A percentile compares a stretch with the other conserved stretches of the same genome.
Evolutionary conservation across 2,113 vertebrate genomes (phyloP).

Genomic region (Rynchops niger): DNA sequence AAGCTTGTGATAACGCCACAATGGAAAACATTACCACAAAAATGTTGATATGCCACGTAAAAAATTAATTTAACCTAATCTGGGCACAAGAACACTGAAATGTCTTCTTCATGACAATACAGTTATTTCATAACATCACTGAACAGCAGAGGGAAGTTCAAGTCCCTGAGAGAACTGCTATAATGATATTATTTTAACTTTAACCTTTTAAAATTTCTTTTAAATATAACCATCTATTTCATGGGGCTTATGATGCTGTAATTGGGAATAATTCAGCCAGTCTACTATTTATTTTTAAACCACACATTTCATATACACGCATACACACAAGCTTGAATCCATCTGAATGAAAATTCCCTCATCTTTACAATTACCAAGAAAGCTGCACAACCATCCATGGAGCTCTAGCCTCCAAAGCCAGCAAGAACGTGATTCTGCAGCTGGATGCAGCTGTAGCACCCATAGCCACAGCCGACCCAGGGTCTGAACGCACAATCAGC

Average conservation of each 20-base stretch:
- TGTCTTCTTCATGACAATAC: neutral
- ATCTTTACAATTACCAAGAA: neutral
- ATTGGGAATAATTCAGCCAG: neutral
- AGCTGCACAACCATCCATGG: neutral
- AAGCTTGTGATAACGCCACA: neutral
- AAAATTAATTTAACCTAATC: neutral
- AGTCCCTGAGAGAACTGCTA: neutral
- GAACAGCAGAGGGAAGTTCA: neutral
- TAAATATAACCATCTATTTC: too few species aligned
- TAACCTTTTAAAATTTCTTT: neutral
- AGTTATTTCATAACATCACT: neutral
- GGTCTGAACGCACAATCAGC: accelerated
- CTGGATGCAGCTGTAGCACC: neutral
- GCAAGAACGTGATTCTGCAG: neutral
- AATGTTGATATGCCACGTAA: neutral
- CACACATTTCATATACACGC: neutral
- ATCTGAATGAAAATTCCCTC: neutral
- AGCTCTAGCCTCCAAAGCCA: neutral
- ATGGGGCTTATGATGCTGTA: neutral
- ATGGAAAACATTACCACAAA: neutral
- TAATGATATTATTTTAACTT: neutral
- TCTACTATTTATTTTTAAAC: slow-evolving; percentile 11
- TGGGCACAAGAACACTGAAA: neutral
- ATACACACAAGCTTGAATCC: neutral
- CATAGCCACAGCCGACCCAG: neutral